Base-by-base conservation (phyloP, 2,888 invertebrate species). In the Blastobasis lacticolella region DNA sequence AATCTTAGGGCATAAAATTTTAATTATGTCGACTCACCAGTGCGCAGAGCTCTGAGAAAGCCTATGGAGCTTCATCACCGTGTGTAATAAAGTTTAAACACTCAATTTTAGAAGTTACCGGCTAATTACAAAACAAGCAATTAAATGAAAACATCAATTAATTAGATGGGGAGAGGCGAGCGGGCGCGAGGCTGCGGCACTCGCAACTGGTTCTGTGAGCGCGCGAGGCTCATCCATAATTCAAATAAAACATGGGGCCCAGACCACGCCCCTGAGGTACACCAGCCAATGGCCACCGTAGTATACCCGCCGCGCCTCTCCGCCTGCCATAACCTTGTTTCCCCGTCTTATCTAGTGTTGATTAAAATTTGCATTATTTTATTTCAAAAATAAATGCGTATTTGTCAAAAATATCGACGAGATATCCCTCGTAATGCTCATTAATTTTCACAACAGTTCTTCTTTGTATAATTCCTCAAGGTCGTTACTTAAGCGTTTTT, bases 121-220 rank as follows among this genome's bases (percentile, higher is more conserved):
- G 69, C 75, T 80, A 83, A 84, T 85, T 83, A 86, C 72, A 75
- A 74, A 74, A 81, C 79, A 78, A 76, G 79, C 78, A 76, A 83
- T 83, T 81, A 83, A 86, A 85, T 84, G 77, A 84, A 84, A 83
- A 84, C 81, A 81, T 86, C 82, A 84, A 87, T 87, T 86, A 88
- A 86, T 86, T 84, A 84, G 72, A 80, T 79, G 75, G 77, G 76
- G 79, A 81, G 81, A 81, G 75, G 82, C 83, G 79, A 81, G 83
- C 81, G 80, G 79, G 80, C 78, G 77, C 78, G 81, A 79, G 76
- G 81, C 79, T 80, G 82, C 71, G 72, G 72, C 78, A 71, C 75
- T 75, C 80, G 71, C 83, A 85, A 87, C 87, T 86, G 87, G 87
- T 87, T 86, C 10, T 81, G 63, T 65, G 78, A 75, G 77, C 71